Evolutionary conservation across 2,113 vertebrate genomes (phyloP).

Genomic region (Lamprologus tigripictilis): DNA sequence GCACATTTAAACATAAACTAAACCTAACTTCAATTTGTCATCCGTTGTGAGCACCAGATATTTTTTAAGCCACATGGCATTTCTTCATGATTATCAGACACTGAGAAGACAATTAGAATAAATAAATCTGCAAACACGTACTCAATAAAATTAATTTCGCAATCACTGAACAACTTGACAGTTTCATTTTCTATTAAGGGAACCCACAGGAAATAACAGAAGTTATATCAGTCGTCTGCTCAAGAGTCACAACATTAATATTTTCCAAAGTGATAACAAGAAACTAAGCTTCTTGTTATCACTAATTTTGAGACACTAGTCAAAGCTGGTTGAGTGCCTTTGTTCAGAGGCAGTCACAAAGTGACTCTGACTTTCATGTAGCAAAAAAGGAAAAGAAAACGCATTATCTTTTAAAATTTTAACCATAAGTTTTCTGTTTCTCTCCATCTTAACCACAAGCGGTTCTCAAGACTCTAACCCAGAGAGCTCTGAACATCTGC

Average conservation of each 20-base stretch:
- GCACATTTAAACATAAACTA: background rate
- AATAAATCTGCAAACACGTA: background rate
- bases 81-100: background rate
- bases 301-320: background rate
- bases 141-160: background rate
- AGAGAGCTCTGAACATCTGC: background rate
- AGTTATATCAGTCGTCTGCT: background rate
- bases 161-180: background rate
- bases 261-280: background rate
- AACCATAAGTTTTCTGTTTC: background rate
- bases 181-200: background rate
- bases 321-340: background rate
- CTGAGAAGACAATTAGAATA: background rate
- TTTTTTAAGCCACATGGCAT: accelerated
- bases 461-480: background rate
- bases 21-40: accelerated
- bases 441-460: background rate
- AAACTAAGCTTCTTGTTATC: background rate
- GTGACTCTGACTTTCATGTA: background rate
- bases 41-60: background rate
- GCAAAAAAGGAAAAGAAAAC: background rate
- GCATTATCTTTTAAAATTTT: background rate
- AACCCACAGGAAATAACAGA: background rate
- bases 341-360: background rate
- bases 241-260: background rate